phyloP scores from a whole-genome alignment of 2,113 vertebrate genomes.

The Neopipo cinnamomea region DNA sequence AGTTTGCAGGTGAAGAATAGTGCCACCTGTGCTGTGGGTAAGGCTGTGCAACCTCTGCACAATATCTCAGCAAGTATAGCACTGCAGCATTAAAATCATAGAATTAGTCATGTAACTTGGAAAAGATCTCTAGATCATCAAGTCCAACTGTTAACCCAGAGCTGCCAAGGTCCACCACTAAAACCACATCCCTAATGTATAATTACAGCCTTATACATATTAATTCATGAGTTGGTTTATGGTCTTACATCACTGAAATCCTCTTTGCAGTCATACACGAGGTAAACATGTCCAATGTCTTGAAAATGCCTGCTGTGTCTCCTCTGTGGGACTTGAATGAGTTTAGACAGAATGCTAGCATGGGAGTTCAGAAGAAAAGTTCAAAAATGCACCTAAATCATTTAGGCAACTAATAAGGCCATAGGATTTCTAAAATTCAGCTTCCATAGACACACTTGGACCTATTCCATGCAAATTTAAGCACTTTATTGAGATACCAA shows the following conservation, averaged over 20 bases:
- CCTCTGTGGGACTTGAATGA: not conserved
- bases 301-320: not conserved
- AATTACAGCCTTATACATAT: not conserved
- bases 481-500: not conserved
- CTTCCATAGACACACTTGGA: not conserved
- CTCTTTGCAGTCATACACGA: not conserved
- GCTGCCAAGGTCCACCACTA: not conserved
- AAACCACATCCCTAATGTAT: not conserved
- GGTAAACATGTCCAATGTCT: not conserved
- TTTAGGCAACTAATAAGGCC: not conserved
- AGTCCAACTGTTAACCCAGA: not conserved
- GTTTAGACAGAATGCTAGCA: not conserved
- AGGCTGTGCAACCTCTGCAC: not conserved
- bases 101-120: not conserved
- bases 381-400: not conserved
- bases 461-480: not conserved
- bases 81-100: not conserved
- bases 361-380: not conserved
- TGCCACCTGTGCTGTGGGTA: not conserved
- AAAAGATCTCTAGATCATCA: not conserved
- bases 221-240: not conserved
- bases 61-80: not conserved
- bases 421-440: not conserved
- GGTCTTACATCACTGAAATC: not conserved
- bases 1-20: not conserved